phyloP scores from a whole-genome alignment of 1,140 invertebrate species.

The Globodera ellingtonae region DNA sequence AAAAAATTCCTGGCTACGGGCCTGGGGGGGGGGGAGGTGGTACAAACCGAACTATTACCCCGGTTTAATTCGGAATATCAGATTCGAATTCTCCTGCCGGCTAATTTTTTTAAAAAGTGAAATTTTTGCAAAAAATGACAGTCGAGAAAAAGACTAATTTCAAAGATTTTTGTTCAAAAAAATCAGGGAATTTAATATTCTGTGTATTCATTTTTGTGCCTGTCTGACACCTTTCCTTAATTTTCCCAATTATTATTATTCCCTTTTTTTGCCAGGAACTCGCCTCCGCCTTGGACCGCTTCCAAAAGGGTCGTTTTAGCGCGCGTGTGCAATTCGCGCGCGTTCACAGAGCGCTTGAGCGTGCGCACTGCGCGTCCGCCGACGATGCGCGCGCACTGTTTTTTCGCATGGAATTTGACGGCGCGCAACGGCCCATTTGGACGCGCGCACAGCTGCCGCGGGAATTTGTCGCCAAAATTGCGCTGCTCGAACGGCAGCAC shows the following conservation, averaged over 20 bases:
- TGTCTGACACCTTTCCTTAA: not conserved
- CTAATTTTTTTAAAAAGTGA: no score
- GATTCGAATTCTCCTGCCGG: no score
- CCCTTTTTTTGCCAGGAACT: constrained; percentile 23
- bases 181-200: no score
- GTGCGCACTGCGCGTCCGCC: no score
- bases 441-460: constrained; percentile 12
- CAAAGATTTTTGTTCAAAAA: not conserved
- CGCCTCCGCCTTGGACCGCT: constrained; percentile 7
- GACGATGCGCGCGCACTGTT: constrained; percentile 36
- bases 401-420: constrained; percentile 21
- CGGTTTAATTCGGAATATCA: no score
- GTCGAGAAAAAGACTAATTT: not conserved
- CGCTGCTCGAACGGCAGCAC: constrained; percentile 22
- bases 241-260: no score
- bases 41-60: no score
- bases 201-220: not conserved
- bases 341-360: not conserved
- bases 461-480: no score
- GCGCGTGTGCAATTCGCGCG: not conserved
- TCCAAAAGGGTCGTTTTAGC: constrained; percentile 15
- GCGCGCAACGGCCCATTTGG: constrained; percentile 29
- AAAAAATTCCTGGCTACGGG: no score
- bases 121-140: no score
- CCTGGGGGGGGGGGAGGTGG: no score